Evolutionary conservation across 2,888 invertebrate genomes (phyloP), one percentile per base, ranked within the genome.

Genomic region (Minunthozetes semirufus): DNA sequence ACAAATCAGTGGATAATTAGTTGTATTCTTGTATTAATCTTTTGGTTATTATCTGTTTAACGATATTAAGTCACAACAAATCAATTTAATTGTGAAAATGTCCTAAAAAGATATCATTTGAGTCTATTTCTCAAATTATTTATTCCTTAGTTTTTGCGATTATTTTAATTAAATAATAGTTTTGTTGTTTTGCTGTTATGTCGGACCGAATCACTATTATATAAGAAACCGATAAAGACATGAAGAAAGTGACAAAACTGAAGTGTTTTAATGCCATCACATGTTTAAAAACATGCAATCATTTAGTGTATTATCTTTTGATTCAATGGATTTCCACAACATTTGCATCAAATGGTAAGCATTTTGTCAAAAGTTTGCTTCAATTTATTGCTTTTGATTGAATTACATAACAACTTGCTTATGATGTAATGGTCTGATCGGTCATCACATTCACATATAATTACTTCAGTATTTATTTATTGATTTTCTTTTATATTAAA

Each of bases 251-350:
- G 22, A 25, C 56, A 25, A 56, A 59, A 59, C 17, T 59, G 15
- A 59, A 59, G 27, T 29, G 29, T 59, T 59, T 59, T 59, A 19
- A 59, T 59, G 15, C 59, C 27, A 59, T 59, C 27, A 15, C 29
- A 27, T 59, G 59, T 59, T 27, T 59, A 27, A 59, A 59, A 29
- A 59, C 59, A 59, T 59, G 27, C 59, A 59, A 27, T 59, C 59
- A 59, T 59, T 59, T 59, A 27, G 27, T 56, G 13, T 56, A 56
- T 56, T 22, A 22, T 56, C 22, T 56, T 19, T 11, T 22, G 13
- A 8, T 56, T 56, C 56, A 56, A 27, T 59, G 59, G 59, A 59
- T 59, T 59, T 59, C 27, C 19, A 59, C 27, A 15, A 59, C 59
- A 27, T 59, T 59, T 17, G 22, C 59, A 59, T 59, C 59, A 27